A percentile compares a stretch with the other conserved stretches of the same genome.
These are phyloP conservation scores for Sus cebifrons DNA, from an alignment of 2,797 vertebrate species.

Conservation along the genomic window DNA sequence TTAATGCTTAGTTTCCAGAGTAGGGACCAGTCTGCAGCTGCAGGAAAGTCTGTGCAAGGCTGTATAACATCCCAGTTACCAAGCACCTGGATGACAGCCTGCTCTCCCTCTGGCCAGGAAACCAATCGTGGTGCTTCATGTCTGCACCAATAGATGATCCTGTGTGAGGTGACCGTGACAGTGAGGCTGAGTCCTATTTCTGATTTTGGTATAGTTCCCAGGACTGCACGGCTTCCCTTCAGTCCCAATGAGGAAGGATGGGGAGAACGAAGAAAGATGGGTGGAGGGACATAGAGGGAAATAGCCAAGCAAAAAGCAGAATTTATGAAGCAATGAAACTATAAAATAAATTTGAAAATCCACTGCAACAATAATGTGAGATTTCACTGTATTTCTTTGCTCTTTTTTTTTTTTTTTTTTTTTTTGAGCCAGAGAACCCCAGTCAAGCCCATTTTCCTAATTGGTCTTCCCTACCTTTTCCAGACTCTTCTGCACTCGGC, in stretches of 20 bases:
- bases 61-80: neutral
- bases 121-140: fast-evolving
- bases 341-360: slow-evolving; percentile 11
- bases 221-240: neutral
- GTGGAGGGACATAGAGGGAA: neutral
- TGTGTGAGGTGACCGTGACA: neutral
- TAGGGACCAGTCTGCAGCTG: neutral
- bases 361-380: neutral
- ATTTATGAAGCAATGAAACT: slow-evolving; percentile 13
- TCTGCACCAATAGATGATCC: neutral
- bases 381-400: neutral
- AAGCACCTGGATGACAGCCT: no score
- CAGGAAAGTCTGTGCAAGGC: fast-evolving
- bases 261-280: neutral
- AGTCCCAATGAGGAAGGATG: neutral
- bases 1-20: neutral
- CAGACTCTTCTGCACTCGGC: neutral
- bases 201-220: neutral
- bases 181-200: neutral
- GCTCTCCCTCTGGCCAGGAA: neutral
- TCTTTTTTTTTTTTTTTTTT: neutral
- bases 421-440: neutral
- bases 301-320: neutral
- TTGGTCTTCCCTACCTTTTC: neutral
- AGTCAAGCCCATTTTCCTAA: neutral